A percentile compares a stretch with the other conserved stretches of the same genome.
phyloP scores from a whole-genome alignment of 2,113 vertebrate species.

The Halcyon malimbica region DNA sequence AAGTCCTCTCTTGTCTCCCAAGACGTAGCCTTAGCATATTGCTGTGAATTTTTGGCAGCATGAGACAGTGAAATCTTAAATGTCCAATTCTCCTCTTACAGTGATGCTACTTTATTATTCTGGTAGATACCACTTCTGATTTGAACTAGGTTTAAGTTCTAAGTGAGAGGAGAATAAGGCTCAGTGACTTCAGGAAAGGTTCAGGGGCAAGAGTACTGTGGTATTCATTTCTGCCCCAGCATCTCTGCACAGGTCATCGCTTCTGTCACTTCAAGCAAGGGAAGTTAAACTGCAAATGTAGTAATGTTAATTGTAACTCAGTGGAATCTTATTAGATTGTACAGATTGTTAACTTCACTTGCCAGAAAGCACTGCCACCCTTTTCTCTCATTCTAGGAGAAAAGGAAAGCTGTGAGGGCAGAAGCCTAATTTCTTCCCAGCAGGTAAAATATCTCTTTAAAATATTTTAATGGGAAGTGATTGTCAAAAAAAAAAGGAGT shows the following conservation, averaged over 20 bases:
- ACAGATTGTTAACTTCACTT: not conserved
- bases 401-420: not conserved
- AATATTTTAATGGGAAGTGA: not conserved
- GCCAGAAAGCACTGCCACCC: not conserved
- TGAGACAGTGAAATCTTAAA: not conserved
- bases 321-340: not conserved
- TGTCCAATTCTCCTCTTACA: not conserved
- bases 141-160: not conserved
- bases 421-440: not conserved
- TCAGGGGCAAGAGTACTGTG: not conserved
- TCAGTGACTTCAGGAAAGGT: not conserved
- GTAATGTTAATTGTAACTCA: not conserved
- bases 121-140: not conserved
- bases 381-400: not conserved
- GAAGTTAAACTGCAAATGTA: not conserved
- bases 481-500: not conserved
- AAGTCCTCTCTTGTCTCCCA: not conserved
- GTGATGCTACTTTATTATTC: not conserved
- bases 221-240: not conserved
- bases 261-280: not conserved
- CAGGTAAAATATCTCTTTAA: not conserved
- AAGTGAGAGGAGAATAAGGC: not conserved
- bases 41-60: not conserved
- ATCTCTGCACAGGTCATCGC: not conserved
- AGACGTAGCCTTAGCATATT: not conserved